phyloP scores from a whole-genome alignment of 2,888 invertebrate species.

The Cylloceria caligata region DNA sequence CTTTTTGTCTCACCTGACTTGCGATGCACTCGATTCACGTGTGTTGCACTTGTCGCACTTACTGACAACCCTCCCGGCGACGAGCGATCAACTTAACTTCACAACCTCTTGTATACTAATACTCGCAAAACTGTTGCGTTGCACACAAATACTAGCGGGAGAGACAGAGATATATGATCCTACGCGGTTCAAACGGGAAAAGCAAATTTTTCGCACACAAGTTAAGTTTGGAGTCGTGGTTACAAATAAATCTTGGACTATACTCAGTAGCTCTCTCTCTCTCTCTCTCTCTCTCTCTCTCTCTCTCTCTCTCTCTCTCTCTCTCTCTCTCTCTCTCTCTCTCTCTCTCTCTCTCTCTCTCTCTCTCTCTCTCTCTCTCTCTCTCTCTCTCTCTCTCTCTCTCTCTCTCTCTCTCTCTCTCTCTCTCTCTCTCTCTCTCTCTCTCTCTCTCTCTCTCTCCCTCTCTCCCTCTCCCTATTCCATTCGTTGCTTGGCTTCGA shows the following conservation, averaged over 20 bases:
- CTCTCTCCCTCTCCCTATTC: slow-evolving; percentile 9
- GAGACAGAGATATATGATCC: slow-evolving; percentile 35
- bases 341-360: slow-evolving; percentile 20
- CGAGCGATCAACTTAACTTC: slow-evolving; percentile 4
- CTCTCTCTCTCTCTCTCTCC: slow-evolving; percentile 7
- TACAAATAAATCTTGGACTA: slow-evolving; percentile 56
- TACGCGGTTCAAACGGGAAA: slow-evolving; percentile 38
- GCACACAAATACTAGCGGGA: slow-evolving; percentile 16
- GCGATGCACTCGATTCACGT: not conserved
- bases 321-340: slow-evolving; percentile 14
- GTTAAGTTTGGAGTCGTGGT: slow-evolving; percentile 42
- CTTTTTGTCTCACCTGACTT: not conserved
- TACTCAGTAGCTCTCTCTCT: slow-evolving; percentile 10
- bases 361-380: slow-evolving; percentile 10
- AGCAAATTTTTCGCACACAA: slow-evolving; percentile 47
- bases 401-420: not conserved
- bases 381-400: slow-evolving; percentile 1
- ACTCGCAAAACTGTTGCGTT: slow-evolving; percentile 41
- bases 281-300: not conserved
- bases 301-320: slow-evolving; percentile 9
- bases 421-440: not conserved
- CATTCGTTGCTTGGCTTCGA: slow-evolving; percentile 38
- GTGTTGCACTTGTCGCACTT: slow-evolving; percentile 12
- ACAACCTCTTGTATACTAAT: not conserved
- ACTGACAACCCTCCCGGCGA: not conserved